Percentiles rank a stretch among this genome's conserved stretches.
phyloP scores from a whole-genome alignment of 2,797 vertebrate genomes.

The Oreonectes daqikongensis region DNA sequence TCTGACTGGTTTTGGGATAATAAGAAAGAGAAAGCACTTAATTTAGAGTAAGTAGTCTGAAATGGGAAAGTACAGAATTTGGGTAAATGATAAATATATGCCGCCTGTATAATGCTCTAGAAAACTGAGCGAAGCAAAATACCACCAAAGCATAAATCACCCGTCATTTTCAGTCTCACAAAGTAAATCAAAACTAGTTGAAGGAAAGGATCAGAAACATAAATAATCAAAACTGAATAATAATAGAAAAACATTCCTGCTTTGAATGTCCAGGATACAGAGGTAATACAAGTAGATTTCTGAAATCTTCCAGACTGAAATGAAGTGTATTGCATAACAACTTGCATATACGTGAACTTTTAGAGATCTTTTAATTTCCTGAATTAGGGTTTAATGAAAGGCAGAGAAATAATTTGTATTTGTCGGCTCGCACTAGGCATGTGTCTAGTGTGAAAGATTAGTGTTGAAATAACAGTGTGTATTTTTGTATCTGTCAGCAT shows the following conservation, averaged over 20 bases:
- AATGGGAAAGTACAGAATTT: background rate
- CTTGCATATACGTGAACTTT: background rate
- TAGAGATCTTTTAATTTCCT: constrained; percentile 7
- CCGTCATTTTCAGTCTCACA: background rate
- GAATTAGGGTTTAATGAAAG: constrained; percentile 8
- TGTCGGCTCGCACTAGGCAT: background rate
- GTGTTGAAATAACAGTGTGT: constrained; percentile 1
- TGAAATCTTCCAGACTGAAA: background rate
- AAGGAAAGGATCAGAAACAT: background rate
- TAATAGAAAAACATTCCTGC: constrained; percentile 6
- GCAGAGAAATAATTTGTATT: constrained; percentile 5
- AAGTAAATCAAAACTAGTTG: background rate
- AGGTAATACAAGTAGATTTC: background rate
- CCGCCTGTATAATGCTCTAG: background rate
- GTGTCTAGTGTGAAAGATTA: constrained; percentile 10
- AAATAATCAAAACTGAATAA: background rate
- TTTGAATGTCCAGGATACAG: background rate
- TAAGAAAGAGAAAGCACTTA: background rate
- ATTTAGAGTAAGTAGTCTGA: too few relatives aligned
- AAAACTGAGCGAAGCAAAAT: background rate
- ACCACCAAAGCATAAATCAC: background rate
- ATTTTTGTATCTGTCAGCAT: constrained; percentile 24
- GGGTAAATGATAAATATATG: background rate
- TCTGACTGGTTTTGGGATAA: background rate
- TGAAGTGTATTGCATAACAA: background rate